Percentiles rank a stretch among this genome's conserved stretches.
These are phyloP conservation scores for Hydraecia micacea DNA, from an alignment of 2,888 invertebrate genomes.

Conservation along the genomic window DNA sequence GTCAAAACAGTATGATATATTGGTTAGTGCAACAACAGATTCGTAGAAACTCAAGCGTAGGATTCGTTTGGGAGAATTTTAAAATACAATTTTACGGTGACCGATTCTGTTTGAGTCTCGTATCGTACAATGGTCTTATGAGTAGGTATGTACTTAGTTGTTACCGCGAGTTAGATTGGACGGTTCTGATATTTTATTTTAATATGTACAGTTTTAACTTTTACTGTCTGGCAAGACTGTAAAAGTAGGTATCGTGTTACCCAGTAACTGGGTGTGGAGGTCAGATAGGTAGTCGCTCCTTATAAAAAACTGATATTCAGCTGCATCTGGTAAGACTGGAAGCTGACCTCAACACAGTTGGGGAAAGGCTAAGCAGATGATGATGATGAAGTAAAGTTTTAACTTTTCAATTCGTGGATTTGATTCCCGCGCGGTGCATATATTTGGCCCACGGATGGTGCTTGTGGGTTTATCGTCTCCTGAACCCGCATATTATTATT, in stretches of 20 bases:
- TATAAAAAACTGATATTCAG: too few relatives aligned
- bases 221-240: background rate
- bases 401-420: background rate
- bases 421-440: background rate
- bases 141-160: constrained; percentile 1
- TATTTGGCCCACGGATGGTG: background rate
- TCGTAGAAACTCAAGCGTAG: constrained; percentile 75
- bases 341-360: background rate
- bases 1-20: constrained; percentile 84
- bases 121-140: constrained; percentile 22
- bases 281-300: too few relatives aligned
- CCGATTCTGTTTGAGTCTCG: constrained; percentile 71
- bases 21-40: constrained; percentile 77
- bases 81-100: constrained; percentile 81
- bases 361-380: background rate
- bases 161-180: background rate
- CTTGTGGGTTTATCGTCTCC: background rate
- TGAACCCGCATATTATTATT: background rate
- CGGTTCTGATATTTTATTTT: background rate
- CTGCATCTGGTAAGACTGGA: too few relatives aligned
- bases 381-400: background rate
- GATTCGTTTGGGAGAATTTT: constrained; percentile 78
- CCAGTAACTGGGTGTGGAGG: background rate
- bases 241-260: background rate
- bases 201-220: background rate